Evolutionary conservation across 2,113 vertebrate genomes (phyloP).

Genomic region (Jaculus jaculus): DNA sequence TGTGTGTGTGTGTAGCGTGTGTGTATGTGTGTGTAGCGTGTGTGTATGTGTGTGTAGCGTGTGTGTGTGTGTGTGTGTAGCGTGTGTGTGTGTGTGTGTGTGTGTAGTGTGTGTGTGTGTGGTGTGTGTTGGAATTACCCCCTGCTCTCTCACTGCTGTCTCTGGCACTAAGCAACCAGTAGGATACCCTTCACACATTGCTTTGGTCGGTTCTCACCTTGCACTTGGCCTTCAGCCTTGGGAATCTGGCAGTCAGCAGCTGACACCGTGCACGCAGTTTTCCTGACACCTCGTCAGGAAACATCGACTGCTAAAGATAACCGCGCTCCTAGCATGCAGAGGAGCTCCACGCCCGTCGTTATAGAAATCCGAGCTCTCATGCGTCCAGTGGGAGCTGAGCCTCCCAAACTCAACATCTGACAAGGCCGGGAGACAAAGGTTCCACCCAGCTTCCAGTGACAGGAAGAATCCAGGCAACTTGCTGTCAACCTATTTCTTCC

Average conservation of each 20-base stretch:
- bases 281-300: background rate
- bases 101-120: background rate
- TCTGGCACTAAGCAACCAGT: background rate
- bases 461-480: no score
- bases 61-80: no score
- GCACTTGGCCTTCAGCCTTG: background rate
- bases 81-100: background rate
- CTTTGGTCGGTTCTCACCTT: fast-evolving
- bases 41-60: background rate
- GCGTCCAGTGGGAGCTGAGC: fast-evolving
- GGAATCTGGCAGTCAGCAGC: background rate
- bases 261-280: background rate
- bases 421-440: background rate
- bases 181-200: background rate
- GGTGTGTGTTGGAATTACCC: no score
- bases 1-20: background rate
- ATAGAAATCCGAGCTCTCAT: no score
- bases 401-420: background rate
- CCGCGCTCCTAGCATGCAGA: fast-evolving
- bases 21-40: no score
- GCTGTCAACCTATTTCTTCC: fast-evolving
- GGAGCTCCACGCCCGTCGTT: background rate
- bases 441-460: fast-evolving
- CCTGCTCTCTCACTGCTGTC: fast-evolving
- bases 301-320: background rate